Evolutionary conservation across 1,140 invertebrate genomes (phyloP).

Genomic region (Lordiphosa clarofinis): DNA sequence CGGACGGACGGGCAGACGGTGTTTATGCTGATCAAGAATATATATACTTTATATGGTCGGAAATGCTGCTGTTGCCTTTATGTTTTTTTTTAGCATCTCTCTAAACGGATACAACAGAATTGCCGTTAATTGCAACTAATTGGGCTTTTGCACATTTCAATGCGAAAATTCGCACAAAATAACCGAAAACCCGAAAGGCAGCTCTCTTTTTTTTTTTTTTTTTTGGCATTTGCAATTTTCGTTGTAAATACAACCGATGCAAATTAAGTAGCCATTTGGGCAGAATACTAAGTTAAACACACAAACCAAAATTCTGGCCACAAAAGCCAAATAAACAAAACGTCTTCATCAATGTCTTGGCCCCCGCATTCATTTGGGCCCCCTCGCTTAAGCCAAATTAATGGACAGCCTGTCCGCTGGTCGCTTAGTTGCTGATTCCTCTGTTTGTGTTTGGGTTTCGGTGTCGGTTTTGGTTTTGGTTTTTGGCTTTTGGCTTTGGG

Average conservation of each 20-base stretch:
- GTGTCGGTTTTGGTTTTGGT: conserved; percentile 1
- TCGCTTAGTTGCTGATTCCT: conserved; percentile 15
- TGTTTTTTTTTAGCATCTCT: conserved; percentile 22
- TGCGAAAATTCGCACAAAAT: conserved; percentile 72
- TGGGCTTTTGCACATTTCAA: conserved; percentile 67
- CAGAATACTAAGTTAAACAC: conserved; percentile 31
- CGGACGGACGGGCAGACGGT: too few relatives aligned
- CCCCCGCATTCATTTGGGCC: too few relatives aligned
- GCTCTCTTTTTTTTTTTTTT: not conserved
- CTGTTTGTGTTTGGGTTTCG: conserved; percentile 12
- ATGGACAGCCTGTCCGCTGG: conserved; percentile 42
- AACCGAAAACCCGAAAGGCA: conserved; percentile 38
- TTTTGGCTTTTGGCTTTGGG: conserved; percentile 1
- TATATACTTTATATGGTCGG: too few relatives aligned
- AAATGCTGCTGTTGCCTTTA: not conserved
- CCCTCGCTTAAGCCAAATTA: conserved; percentile 64
- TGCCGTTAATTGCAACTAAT: conserved; percentile 70
- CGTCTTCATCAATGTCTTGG: conserved; percentile 24
- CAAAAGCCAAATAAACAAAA: conserved; percentile 56
- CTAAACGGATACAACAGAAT: conserved; percentile 29
- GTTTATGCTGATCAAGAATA: too few relatives aligned
- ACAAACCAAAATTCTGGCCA: conserved; percentile 13
- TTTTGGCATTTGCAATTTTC: conserved; percentile 44
- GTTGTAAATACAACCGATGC: conserved; percentile 52
- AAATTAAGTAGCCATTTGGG: conserved; percentile 63